phyloP scores from a whole-genome alignment of 2,113 vertebrate genomes.

The Oryzias celebensis region DNA sequence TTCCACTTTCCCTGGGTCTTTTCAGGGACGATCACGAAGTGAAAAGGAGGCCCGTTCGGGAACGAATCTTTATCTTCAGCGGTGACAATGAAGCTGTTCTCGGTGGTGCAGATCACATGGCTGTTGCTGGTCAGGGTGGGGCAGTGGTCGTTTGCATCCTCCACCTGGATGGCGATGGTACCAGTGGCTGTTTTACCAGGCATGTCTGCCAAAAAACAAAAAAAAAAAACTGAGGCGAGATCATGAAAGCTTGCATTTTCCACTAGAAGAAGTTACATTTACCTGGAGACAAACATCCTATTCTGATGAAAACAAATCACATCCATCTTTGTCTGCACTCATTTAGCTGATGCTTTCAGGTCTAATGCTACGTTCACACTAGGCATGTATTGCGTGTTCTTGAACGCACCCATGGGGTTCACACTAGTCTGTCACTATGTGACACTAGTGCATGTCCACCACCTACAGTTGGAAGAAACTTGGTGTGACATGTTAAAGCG shows the following conservation, averaged over 20 bases:
- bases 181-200: conserved; percentile 86
- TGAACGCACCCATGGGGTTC: too few species aligned
- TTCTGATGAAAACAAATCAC: too few species aligned
- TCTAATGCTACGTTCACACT: too few species aligned
- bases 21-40: conserved; percentile 78
- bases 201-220: conserved; percentile 40
- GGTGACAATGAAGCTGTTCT: conserved; percentile 71
- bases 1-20: conserved; percentile 81
- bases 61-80: conserved; percentile 80
- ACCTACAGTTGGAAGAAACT: too few species aligned
- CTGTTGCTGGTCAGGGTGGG: conserved; percentile 75
- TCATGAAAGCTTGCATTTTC: background rate
- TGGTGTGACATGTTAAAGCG: too few species aligned
- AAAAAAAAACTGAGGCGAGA: background rate
- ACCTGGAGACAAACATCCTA: too few species aligned
- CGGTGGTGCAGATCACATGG: conserved; percentile 74
- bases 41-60: conserved; percentile 83
- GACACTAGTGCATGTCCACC: too few species aligned
- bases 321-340: too few species aligned
- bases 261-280: too few species aligned
- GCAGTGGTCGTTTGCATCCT: conserved; percentile 90
- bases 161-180: conserved; percentile 82
- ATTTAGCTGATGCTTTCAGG: too few species aligned
- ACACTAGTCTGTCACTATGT: too few species aligned
- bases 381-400: too few species aligned